Percentiles rank a stretch among this genome's conserved stretches.
Evolutionary conservation across 2,113 vertebrate genomes (phyloP).

Genomic region (Seriola dumerili): DNA sequence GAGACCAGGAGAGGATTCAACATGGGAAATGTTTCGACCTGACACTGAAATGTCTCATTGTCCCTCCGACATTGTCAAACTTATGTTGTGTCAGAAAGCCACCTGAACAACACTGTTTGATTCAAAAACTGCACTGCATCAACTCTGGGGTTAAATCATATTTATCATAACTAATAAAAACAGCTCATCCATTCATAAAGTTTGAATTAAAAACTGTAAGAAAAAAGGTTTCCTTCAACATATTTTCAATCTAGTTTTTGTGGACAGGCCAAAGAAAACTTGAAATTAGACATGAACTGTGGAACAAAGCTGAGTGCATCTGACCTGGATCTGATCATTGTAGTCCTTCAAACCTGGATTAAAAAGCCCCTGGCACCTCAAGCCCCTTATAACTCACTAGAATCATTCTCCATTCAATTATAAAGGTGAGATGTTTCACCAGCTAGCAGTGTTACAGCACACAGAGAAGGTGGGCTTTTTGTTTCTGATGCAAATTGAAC

Average conservation of each 20-base stretch:
- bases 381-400: background rate
- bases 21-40: slow-evolving; percentile 18
- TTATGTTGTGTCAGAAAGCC: slow-evolving; percentile 5
- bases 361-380: background rate
- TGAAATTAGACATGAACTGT: background rate
- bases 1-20: slow-evolving; percentile 16
- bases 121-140: slow-evolving; percentile 18
- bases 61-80: background rate
- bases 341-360: slow-evolving; percentile 27
- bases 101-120: background rate
- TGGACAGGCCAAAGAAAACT: background rate
- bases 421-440: slow-evolving; percentile 10
- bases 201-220: background rate
- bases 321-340: slow-evolving; percentile 11
- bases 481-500: slow-evolving; percentile 35
- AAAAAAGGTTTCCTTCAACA: background rate
- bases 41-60: slow-evolving; percentile 12
- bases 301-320: background rate
- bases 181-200: slow-evolving; percentile 20
- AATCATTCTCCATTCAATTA: background rate
- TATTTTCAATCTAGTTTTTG: slow-evolving; percentile 22
- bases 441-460: slow-evolving; percentile 16
- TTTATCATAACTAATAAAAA: slow-evolving; percentile 38
- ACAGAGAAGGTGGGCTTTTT: slow-evolving; percentile 25
- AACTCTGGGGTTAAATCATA: slow-evolving; percentile 4